phyloP scores from a whole-genome alignment of 2,888 invertebrate genomes.

The Proisotoma minuta region DNA sequence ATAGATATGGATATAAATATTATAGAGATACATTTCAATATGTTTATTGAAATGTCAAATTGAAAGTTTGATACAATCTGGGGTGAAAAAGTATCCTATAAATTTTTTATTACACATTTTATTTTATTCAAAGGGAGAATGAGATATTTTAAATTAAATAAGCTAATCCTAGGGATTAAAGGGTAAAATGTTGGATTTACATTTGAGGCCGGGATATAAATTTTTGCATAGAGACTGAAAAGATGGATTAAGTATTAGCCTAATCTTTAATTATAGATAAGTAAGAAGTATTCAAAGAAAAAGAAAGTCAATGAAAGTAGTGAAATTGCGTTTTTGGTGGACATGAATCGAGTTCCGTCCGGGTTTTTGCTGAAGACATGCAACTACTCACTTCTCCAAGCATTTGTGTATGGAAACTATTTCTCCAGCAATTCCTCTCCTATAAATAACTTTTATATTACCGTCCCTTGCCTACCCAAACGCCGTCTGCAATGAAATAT shows the following conservation, averaged over 20 bases:
- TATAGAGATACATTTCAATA: too few species aligned
- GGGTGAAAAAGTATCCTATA: too few species aligned
- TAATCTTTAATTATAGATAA: constrained; percentile 6
- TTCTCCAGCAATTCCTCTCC: constrained; percentile 1
- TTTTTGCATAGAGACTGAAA: too few species aligned
- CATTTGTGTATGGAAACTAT: background rate
- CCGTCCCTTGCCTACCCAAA: background rate
- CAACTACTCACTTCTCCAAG: background rate
- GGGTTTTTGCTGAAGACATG: background rate
- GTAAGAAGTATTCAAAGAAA: background rate
- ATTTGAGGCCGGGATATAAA: too few species aligned
- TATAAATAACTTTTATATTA: constrained; percentile 2
- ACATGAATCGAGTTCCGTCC: background rate
- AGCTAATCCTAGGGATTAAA: too few species aligned
- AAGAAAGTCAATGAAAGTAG: background rate
- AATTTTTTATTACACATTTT: too few species aligned
- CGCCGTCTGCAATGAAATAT: background rate
- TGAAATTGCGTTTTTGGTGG: background rate
- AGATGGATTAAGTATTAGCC: background rate
- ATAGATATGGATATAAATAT: too few species aligned
- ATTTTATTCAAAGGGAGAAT: too few species aligned
- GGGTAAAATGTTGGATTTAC: too few species aligned
- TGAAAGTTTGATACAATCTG: too few species aligned
- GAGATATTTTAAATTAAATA: too few species aligned
- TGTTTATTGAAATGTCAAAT: too few species aligned